phyloP scores from a whole-genome alignment of 1,140 invertebrate genomes.

The Lanistes nyassanus region DNA sequence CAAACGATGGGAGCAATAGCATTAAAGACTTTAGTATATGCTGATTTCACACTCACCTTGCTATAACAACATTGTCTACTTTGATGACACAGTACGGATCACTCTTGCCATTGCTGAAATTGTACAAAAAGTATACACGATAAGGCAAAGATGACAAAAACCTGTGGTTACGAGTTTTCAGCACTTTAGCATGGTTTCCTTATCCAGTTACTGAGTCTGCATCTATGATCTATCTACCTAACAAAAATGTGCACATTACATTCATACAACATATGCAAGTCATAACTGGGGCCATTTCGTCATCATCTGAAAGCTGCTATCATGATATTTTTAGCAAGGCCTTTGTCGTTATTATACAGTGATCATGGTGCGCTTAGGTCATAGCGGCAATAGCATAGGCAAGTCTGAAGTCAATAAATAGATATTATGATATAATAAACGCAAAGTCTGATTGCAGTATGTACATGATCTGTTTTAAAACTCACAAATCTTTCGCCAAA shows the following conservation, averaged over 20 bases:
- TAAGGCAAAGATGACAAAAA: background rate
- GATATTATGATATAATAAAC: background rate
- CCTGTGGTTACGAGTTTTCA: background rate
- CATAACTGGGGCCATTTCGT: too few species aligned
- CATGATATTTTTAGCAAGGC: background rate
- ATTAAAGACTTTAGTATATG: background rate
- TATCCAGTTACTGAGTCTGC: background rate
- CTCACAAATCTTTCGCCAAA: conserved; percentile 46
- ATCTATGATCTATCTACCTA: background rate
- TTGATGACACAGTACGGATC: conserved; percentile 53
- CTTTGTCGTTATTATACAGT: background rate
- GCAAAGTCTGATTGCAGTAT: background rate
- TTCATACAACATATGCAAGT: too few species aligned
- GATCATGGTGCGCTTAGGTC: background rate
- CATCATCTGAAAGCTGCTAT: background rate
- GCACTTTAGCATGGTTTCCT: background rate
- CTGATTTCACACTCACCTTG: conserved; percentile 32
- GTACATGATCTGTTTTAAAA: background rate
- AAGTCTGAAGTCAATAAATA: background rate
- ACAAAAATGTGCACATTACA: background rate
- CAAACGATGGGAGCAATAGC: too few species aligned
- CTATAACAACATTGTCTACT: conserved; percentile 49
- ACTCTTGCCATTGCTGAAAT: conserved; percentile 49
- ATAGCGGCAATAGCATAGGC: background rate
- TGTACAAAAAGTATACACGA: background rate